phyloP scores from a whole-genome alignment of 2,888 invertebrate genomes.

The Frankliniella fusca region DNA sequence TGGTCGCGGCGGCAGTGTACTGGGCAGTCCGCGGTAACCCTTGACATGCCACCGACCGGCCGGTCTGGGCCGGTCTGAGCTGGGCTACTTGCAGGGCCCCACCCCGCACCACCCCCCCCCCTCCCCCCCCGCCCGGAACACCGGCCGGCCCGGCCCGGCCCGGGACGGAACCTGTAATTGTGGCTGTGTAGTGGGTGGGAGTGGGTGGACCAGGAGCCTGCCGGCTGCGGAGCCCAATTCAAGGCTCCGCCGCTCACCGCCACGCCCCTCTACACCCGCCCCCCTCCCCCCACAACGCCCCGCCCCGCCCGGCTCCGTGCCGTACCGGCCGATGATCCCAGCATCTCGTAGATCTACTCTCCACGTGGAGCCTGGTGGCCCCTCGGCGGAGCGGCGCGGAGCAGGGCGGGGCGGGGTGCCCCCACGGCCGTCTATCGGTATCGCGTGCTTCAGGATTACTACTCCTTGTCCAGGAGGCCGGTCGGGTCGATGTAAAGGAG shows the following conservation, averaged over 20 bases:
- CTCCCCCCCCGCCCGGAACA: neutral
- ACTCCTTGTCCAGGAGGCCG: no score
- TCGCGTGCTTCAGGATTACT: no score
- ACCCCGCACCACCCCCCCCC: neutral
- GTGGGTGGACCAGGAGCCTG: constrained; percentile 18
- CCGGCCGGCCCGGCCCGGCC: neutral
- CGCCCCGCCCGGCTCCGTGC: neutral
- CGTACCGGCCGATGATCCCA: constrained; percentile 13
- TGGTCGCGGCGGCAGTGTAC: no score
- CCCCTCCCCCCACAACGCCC: neutral
- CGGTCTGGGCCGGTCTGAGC: neutral
- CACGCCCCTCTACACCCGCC: neutral
- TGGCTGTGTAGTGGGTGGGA: constrained; percentile 21
- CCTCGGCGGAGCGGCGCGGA: neutral
- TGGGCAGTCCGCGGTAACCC: no score
- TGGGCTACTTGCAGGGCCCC: neutral
- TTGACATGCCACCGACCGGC: no score
- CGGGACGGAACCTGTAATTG: constrained; percentile 7
- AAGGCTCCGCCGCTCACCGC: neutral
- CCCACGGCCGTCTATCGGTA: no score
- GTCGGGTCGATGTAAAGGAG: no score
- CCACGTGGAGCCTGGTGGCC: neutral
- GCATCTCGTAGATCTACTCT: neutral
- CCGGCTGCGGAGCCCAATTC: constrained; percentile 4
- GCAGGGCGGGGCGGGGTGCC: neutral